A percentile compares a stretch with the other conserved stretches of the same genome.
These are phyloP conservation scores for Lasioglossum oenotherae DNA, from an alignment of 2,888 invertebrate species.

Conservation along the genomic window DNA sequence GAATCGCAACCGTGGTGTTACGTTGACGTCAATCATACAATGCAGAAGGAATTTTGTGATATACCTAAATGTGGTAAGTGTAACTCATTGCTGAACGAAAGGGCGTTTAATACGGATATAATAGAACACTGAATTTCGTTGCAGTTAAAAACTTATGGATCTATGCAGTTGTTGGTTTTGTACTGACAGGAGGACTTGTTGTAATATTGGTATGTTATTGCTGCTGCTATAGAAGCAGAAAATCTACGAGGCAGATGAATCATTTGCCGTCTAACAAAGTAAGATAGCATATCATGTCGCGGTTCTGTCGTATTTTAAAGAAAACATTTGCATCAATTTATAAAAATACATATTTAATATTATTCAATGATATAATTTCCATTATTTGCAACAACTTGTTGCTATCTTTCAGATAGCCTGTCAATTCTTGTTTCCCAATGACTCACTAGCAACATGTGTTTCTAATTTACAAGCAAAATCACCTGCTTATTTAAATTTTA, in stretches of 20 bases:
- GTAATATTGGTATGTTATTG: conserved; percentile 87
- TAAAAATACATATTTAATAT: too few species aligned
- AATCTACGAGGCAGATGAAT: conserved; percentile 79
- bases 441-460: too few species aligned
- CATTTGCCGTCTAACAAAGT: conserved; percentile 82
- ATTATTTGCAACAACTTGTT: too few species aligned
- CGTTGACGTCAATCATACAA: conserved; percentile 88
- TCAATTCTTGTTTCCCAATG: too few species aligned
- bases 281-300: conserved; percentile 32
- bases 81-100: neutral
- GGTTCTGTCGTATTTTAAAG: too few species aligned
- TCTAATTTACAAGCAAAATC: too few species aligned
- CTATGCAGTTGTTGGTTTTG: conserved; percentile 90
- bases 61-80: conserved; percentile 93
- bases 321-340: too few species aligned
- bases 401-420: too few species aligned
- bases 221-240: conserved; percentile 85
- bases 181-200: conserved; percentile 85
- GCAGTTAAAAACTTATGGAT: conserved; percentile 92
- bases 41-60: conserved; percentile 92
- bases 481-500: too few species aligned
- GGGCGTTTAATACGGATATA: neutral
- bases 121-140: conserved; percentile 66
- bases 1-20: conserved; percentile 96
- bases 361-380: too few species aligned